These are phyloP conservation scores for Eustalomyia histrio DNA, from an alignment of 2,888 invertebrate species.

Conservation along the genomic window DNA sequence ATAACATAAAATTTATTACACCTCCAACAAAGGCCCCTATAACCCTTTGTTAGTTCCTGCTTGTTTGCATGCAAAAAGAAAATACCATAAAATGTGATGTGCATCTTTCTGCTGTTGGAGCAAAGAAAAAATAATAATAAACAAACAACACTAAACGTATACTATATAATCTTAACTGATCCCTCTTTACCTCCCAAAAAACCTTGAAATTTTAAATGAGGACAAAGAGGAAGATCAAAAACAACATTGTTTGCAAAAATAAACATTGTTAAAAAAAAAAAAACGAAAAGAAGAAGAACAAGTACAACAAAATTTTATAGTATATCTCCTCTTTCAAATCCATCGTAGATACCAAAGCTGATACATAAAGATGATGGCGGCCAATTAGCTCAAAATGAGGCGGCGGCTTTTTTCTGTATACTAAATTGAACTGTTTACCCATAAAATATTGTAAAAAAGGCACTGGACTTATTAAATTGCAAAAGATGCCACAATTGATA, in stretches of 20 bases:
- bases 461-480: no score
- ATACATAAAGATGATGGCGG: neutral
- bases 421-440: no score
- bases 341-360: neutral
- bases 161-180: slow-evolving; percentile 46
- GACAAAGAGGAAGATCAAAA: slow-evolving; percentile 59
- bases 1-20: no score
- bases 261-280: slow-evolving; percentile 73
- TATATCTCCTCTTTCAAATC: slow-evolving; percentile 3
- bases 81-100: slow-evolving; percentile 23
- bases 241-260: slow-evolving; percentile 59
- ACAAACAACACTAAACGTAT: slow-evolving; percentile 37
- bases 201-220: slow-evolving; percentile 65
- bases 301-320: slow-evolving; percentile 18
- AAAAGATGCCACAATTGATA: no score
- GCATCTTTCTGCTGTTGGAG: slow-evolving; percentile 29
- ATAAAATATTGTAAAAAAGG: no score
- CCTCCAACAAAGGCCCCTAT: neutral
- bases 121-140: slow-evolving; percentile 24
- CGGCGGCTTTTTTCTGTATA: no score
- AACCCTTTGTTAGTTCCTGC: neutral
- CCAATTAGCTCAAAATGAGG: neutral
- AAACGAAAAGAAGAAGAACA: slow-evolving; percentile 35
- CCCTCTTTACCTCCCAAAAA: slow-evolving; percentile 63
- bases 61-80: slow-evolving; percentile 7